Conservation (phyloP, 1,140 invertebrate species). For the Lasioglossum baleicum region DNA sequence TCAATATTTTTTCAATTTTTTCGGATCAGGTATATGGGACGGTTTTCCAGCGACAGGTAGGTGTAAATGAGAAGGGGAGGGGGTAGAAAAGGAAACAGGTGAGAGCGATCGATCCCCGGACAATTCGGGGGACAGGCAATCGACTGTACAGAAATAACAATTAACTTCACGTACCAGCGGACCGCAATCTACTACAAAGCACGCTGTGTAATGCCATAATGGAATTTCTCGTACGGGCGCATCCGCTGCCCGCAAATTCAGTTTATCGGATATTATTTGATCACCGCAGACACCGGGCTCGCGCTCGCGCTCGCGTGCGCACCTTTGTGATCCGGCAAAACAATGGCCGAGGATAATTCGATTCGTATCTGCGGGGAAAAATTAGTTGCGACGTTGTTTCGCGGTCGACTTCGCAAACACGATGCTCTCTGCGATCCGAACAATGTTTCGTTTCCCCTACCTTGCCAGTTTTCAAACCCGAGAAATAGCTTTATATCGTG, state of each 20-base stretch:
- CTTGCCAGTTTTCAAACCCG: too few relatives aligned
- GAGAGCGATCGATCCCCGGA: neutral
- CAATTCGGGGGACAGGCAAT: neutral
- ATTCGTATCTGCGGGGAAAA: neutral
- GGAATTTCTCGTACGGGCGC: conserved; percentile 7
- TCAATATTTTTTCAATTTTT: too few relatives aligned
- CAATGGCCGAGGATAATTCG: conserved; percentile 6
- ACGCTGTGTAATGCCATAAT: conserved; percentile 20
- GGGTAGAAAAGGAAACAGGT: neutral
- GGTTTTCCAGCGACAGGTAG: too few relatives aligned
- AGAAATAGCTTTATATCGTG: too few relatives aligned
- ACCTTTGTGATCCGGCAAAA: neutral
- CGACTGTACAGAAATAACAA: conserved; percentile 9
- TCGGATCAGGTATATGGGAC: too few relatives aligned
- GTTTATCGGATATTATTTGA: conserved; percentile 39
- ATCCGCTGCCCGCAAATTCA: conserved; percentile 22
- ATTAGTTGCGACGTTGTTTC: neutral
- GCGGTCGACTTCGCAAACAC: too few relatives aligned
- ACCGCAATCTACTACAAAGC: conserved; percentile 10
- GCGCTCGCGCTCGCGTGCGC: neutral
- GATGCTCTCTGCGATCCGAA: too few relatives aligned
- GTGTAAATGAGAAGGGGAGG: neutral
- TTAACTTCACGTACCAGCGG: conserved; percentile 13
- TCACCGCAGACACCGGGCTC: conserved; percentile 2
- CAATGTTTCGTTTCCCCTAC: too few relatives aligned